Evolutionary conservation across 2,888 invertebrate genomes (phyloP).

Genomic region (Acanthosepion lycidas): DNA sequence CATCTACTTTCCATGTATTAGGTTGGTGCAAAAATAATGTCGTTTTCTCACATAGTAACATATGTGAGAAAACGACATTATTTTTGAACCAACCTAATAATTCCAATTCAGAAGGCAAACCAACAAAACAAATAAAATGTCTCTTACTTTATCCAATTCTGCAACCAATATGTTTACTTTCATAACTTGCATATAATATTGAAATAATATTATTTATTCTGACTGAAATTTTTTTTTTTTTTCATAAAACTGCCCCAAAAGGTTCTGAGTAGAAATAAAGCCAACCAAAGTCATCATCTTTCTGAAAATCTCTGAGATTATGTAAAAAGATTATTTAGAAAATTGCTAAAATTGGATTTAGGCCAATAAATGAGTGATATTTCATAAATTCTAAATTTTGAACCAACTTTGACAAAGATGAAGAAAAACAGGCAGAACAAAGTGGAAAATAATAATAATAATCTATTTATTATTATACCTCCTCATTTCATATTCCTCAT

Average conservation of each 20-base stretch:
- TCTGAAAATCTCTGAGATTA: not conserved
- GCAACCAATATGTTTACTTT: not conserved
- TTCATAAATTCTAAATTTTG: not conserved
- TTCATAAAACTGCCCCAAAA: not conserved
- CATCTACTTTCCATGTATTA: not conserved
- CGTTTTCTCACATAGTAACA: too few species aligned
- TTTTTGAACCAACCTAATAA: too few species aligned
- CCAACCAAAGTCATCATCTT: not conserved
- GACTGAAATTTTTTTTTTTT: not conserved
- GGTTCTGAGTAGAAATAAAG: not conserved
- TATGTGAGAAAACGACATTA: too few species aligned
- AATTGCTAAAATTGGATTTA: not conserved
- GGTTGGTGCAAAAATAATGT: too few species aligned
- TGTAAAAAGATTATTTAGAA: not conserved
- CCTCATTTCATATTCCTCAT: not conserved
- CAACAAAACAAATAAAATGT: not conserved
- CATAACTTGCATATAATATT: not conserved
- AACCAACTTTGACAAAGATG: not conserved
- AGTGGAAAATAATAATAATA: not conserved
- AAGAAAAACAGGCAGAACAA: not conserved
- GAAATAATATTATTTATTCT: not conserved
- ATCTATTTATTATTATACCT: not conserved
- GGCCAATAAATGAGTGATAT: not conserved
- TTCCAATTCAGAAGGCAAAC: not conserved
- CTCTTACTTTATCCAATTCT: not conserved